Percentiles rank a stretch among this genome's conserved stretches.
Conservation (phyloP, 2,113 vertebrate genomes). For the Bucco capensis region DNA sequence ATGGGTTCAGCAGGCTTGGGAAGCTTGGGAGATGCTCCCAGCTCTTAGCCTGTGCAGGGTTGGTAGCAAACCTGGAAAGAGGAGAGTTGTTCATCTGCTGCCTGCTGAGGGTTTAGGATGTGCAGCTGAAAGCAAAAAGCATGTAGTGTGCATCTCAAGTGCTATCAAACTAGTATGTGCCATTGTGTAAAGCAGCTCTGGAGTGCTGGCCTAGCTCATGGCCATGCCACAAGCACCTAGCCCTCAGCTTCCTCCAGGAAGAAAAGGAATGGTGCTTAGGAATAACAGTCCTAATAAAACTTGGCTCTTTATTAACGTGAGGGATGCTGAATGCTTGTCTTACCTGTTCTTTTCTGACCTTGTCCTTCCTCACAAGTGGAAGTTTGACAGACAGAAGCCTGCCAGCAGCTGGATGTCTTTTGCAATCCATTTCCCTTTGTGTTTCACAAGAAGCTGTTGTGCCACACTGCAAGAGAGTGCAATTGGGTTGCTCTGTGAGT, state of each 20-base stretch:
- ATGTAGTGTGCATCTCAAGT: conserved; percentile 53
- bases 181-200: conserved; percentile 46
- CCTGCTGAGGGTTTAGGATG: conserved; percentile 30
- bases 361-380: background rate
- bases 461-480: background rate
- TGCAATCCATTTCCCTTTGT: background rate
- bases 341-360: background rate
- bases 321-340: background rate
- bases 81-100: too few species aligned
- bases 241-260: conserved; percentile 46
- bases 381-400: background rate
- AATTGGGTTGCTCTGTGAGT: background rate
- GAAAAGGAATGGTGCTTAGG: conserved; percentile 60
- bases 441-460: background rate
- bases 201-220: conserved; percentile 53
- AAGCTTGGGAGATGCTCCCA: conserved; percentile 7
- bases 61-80: too few species aligned
- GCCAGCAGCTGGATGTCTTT: background rate
- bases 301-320: background rate
- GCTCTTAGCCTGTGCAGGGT: too few species aligned
- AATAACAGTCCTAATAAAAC: too few species aligned
- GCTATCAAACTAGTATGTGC: conserved; percentile 58
- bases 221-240: conserved; percentile 31
- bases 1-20: background rate
- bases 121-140: conserved; percentile 46